phyloP scores from a whole-genome alignment of 2,113 vertebrate genomes.

The Ondatra zibethicus region DNA sequence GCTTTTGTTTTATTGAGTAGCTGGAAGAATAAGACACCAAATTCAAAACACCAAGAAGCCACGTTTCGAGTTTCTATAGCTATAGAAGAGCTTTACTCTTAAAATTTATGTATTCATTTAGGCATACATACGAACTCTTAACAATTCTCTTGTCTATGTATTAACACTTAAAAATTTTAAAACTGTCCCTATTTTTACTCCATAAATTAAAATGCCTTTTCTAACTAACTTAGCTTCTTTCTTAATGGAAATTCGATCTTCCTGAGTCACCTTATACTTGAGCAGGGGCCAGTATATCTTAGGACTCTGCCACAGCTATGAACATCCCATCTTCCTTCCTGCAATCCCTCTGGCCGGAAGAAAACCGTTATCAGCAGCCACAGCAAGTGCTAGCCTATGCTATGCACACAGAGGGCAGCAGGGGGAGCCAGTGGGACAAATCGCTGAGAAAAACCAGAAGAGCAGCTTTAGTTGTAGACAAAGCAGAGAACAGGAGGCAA shows the following conservation, averaged over 20 bases:
- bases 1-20: constrained; percentile 20
- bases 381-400: not conserved
- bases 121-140: not conserved
- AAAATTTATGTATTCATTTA: constrained; percentile 42
- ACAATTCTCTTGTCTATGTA: constrained; percentile 21
- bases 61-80: constrained; percentile 20
- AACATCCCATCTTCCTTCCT: not conserved
- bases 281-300: not conserved
- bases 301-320: not conserved
- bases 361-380: not conserved
- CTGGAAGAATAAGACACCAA: not conserved
- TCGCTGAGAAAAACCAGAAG: not conserved
- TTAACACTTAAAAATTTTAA: not conserved
- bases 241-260: constrained; percentile 4
- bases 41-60: not conserved
- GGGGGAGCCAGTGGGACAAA: constrained; percentile 62
- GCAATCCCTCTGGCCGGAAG: not conserved
- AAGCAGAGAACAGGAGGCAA: not conserved
- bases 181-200: not conserved
- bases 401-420: constrained; percentile 46
- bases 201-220: constrained; percentile 52
- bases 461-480: constrained; percentile 21
- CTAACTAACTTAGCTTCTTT: constrained; percentile 8
- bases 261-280: not conserved
- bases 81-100: not conserved